Evolutionary conservation across 2,888 invertebrate species (phyloP), one percentile per base, ranked within the genome.

Genomic region (Microplitis deprimator): DNA sequence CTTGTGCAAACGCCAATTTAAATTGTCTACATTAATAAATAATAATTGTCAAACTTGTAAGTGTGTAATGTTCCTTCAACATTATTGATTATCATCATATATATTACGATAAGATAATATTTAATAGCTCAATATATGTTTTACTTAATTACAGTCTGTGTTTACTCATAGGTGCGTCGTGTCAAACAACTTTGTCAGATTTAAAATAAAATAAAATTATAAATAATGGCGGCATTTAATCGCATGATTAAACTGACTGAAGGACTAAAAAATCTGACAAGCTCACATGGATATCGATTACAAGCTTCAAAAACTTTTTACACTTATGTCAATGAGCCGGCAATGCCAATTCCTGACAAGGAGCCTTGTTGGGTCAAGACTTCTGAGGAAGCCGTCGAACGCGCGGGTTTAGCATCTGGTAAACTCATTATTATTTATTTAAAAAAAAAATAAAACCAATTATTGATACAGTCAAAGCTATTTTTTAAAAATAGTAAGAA

Each of bases 251-350:
- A 81, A 71, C 76, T 89, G 62, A 81, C 86, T 16, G 84, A 84
- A 76, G 82, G 82, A n/a, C 78, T 88, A 16, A 82, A 84, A 73
- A 80, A 82, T 13, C 76, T 85, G 39, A 77, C 81, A 6, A 79
- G 77, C 13, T 50, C 80, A 6, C 78, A 78, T 79, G 79, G 84
- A 5, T 82, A 85, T 73, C 83, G 86, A 20, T 65, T 84, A 76
- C 68, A 83, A 84, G 10, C 85, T 79, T 77, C 91, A 75, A 92
- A 93, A 85, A 93, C 88, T 76, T 96, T 93, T 90, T 96, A 94
- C 88, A 94, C 96, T 0, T 96, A 96, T 86, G 93, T 94, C 29
- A 94, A 94, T 81, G 96, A 96, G 88, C 93, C 96, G 65, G 93
- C 96, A 61, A 96, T 96, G 90, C 96, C 96, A 13, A 90, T 95